Base-by-base conservation (phyloP, 2,113 vertebrate species). In the Platysternon megacephalum region DNA sequence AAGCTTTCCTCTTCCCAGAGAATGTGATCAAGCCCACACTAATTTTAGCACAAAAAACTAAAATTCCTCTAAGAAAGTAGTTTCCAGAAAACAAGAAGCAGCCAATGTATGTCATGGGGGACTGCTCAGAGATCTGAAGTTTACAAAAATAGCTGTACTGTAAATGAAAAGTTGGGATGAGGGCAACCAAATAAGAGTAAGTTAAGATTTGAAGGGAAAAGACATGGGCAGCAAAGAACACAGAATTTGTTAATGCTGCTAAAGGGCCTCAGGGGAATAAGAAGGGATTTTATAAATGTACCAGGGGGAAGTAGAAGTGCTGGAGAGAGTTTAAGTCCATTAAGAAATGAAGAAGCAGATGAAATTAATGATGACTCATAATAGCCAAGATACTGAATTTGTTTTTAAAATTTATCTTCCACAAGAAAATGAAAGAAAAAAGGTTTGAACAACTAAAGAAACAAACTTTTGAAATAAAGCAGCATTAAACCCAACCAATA, bases 1-100 rank as follows among this genome's bases (percentile, higher is more conserved):
- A 74, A 32, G 26, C 56, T 26, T 85, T 78, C 44, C 32, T 96
- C 92, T 85, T 78, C 76, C 56, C 56, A 39, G 80, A 46, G 42
- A 26, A 46, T 78, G 74, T 46, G 26, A 78, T 78, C 74, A 78
- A 46, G 49, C 3, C n/a, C 83, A 58, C 58, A 83, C 56, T 83
- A 89, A 93, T 93, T 87, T 65, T 24, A 91, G 86, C 86, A 94
- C 90, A 95, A 89, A 94, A 53, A 80, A 11, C 65, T 80, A 82
- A 35, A 68, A 85, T 91, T 84, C 52, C 49, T 94, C 79, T 72
- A 87, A 55, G 68, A 39, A 78, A 85, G 87, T 78, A 86, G 35
- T 48, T 87, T 93, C 87, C 80, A 48, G 76, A 81, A 86, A 58
- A 84, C 19, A 58, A 94, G 58, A 94, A 89, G 26, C 86, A 94